phyloP scores from a whole-genome alignment of 92 coral and sea anemone genomes.

The Bergia sp. region DNA sequence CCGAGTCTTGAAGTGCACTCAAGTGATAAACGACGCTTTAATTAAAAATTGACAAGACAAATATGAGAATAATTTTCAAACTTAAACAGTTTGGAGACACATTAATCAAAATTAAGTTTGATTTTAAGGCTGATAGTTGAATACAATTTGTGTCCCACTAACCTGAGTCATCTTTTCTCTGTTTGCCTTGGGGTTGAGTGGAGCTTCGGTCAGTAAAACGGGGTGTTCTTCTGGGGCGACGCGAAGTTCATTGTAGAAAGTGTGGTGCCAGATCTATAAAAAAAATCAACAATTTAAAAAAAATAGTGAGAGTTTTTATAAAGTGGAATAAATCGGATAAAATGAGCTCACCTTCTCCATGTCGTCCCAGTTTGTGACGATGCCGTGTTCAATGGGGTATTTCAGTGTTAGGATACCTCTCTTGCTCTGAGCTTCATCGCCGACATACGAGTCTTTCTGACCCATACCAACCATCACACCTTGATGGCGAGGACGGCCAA shows the following conservation, averaged over 20 bases:
- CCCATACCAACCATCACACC: conserved; percentile 97
- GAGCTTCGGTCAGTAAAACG: conserved; percentile 95
- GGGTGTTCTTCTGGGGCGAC: conserved; percentile 99
- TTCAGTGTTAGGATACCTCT: conserved; percentile 88
- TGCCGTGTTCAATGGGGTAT: conserved; percentile 88
- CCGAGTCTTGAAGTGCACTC: background rate
- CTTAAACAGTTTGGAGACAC: background rate
- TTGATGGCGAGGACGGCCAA: conserved; percentile 93
- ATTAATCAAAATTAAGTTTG: too few species aligned
- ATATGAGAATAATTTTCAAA: too few species aligned
- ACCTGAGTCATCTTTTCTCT: conserved; percentile 99
- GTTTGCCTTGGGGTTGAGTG: conserved; percentile 98
- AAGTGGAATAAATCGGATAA: background rate
- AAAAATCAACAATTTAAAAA: background rate
- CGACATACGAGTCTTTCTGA: conserved; percentile 90
- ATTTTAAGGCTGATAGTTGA: background rate
- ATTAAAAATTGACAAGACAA: background rate
- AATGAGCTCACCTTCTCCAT: conserved; percentile 72
- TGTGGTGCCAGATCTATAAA: conserved; percentile 96
- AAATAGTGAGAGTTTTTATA: background rate
- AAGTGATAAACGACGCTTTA: background rate
- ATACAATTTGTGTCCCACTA: background rate
- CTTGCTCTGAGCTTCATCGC: conserved; percentile 93
- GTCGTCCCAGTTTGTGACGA: conserved; percentile 90
- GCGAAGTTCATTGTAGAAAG: conserved; percentile 97